Conservation (phyloP, 2,888 invertebrate species). For the Lymantria dispar region DNA sequence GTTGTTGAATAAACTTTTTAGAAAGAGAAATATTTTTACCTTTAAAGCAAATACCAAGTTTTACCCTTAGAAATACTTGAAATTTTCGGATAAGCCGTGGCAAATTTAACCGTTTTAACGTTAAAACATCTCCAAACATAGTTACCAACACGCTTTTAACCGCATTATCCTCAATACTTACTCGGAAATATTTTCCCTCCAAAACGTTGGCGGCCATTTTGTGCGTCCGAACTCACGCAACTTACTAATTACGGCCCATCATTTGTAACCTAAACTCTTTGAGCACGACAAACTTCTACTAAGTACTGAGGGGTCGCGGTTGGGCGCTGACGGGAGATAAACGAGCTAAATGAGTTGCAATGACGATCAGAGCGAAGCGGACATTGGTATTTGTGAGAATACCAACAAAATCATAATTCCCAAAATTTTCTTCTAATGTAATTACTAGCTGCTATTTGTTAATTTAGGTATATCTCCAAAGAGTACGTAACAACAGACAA, state of each 20-base stretch:
- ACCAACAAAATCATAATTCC: too few species aligned
- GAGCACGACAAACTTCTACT: conserved; percentile 40
- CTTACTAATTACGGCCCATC: conserved; percentile 46
- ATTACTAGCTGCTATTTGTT: too few species aligned
- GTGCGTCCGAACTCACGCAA: conserved; percentile 32
- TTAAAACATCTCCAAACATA: conserved; percentile 12
- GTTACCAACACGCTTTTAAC: conserved; percentile 12
- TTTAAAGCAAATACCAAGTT: not conserved
- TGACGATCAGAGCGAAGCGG: not conserved
- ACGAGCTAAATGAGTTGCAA: conserved; percentile 7
- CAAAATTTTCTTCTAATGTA: too few species aligned
- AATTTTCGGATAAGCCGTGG: not conserved
- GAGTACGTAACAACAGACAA: too few species aligned
- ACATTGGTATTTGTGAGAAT: not conserved
- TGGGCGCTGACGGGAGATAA: conserved; percentile 14
- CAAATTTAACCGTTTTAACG: conserved; percentile 6
- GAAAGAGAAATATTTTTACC: not conserved
- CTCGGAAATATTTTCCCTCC: conserved; percentile 24
- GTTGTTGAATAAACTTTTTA: not conserved
- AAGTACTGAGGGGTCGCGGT: conserved; percentile 28
- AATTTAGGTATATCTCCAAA: too few species aligned
- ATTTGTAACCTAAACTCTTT: conserved; percentile 42
- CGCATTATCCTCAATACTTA: conserved; percentile 24
- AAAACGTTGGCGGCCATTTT: conserved; percentile 25
- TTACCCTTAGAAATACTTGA: not conserved